phyloP scores from a whole-genome alignment of 1,140 invertebrate genomes.

The Drosophila ananassae region DNA sequence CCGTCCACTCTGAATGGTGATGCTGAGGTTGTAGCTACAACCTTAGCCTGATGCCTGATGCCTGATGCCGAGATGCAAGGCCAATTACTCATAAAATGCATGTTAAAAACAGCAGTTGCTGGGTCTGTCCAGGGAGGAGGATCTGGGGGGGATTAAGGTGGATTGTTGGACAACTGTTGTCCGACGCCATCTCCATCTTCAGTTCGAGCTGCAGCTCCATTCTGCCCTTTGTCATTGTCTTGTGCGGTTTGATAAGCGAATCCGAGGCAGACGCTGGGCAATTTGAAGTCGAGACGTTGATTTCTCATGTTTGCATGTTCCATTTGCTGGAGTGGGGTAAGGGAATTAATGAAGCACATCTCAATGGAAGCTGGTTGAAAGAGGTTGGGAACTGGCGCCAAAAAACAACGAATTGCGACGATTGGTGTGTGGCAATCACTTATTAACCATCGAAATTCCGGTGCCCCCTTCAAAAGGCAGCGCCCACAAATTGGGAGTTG shows the following conservation, averaged over 20 bases:
- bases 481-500: slow-evolving; percentile 32
- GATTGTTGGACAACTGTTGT: slow-evolving; percentile 74
- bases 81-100: slow-evolving; percentile 84
- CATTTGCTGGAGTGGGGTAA: slow-evolving; percentile 21
- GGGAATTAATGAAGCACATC: slow-evolving; percentile 53
- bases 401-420: slow-evolving; percentile 2
- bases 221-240: slow-evolving; percentile 82
- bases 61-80: slow-evolving; percentile 55
- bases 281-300: slow-evolving; percentile 63
- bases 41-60: slow-evolving; percentile 51
- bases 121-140: neutral
- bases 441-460: slow-evolving; percentile 1
- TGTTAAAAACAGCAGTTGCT: slow-evolving; percentile 67
- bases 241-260: slow-evolving; percentile 70
- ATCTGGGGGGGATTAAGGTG: slow-evolving; percentile 17
- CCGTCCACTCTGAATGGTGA: slow-evolving; percentile 14
- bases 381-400: slow-evolving; percentile 36
- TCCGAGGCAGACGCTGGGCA: slow-evolving; percentile 57
- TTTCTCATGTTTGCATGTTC: slow-evolving; percentile 72
- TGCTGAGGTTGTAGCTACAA: slow-evolving; percentile 22
- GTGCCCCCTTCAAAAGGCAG: slow-evolving; percentile 34
- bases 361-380: slow-evolving; percentile 29
- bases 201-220: slow-evolving; percentile 26
- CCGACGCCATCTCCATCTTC: slow-evolving; percentile 55
- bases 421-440: slow-evolving; percentile 20